These are phyloP conservation scores for Poecile montanus DNA, from an alignment of 2,797 vertebrate species.

Conservation along the genomic window DNA sequence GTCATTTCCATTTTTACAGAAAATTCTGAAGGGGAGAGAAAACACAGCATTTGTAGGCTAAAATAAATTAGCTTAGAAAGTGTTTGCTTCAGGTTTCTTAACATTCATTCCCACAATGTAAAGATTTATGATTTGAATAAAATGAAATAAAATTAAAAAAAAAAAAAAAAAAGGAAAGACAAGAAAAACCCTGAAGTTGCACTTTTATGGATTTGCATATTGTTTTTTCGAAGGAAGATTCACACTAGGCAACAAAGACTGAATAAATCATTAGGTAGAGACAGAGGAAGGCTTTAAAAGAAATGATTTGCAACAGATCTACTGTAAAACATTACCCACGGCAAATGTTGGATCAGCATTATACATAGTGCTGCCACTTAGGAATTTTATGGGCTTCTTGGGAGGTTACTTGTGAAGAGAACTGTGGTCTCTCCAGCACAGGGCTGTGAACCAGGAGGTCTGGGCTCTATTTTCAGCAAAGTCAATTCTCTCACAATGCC, in stretches of 20 bases:
- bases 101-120: neutral
- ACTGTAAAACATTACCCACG: conserved; percentile 50
- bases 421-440: neutral
- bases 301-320: conserved; percentile 63
- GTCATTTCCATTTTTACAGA: neutral
- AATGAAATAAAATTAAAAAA: neutral
- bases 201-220: conserved; percentile 45
- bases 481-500: conserved; percentile 15
- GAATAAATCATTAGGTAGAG: conserved; percentile 58
- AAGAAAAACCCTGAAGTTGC: neutral
- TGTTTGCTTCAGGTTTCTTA: conserved; percentile 18
- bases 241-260: conserved; percentile 39
- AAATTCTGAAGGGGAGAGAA: neutral
- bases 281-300: conserved; percentile 40
- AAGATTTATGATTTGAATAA: conserved; percentile 55
- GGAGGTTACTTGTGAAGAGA: conserved; percentile 10
- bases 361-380: conserved; percentile 59
- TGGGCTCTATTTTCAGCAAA: conserved; percentile 47
- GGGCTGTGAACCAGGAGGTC: neutral
- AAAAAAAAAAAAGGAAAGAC: neutral
- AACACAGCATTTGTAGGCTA: neutral
- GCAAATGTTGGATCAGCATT: conserved; percentile 58
- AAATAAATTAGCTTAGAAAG: conserved; percentile 14
- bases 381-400: conserved; percentile 64
- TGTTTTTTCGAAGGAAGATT: conserved; percentile 10